Evolutionary conservation across 2,113 vertebrate species (phyloP).

Genomic region (Peromyscus leucopus): DNA sequence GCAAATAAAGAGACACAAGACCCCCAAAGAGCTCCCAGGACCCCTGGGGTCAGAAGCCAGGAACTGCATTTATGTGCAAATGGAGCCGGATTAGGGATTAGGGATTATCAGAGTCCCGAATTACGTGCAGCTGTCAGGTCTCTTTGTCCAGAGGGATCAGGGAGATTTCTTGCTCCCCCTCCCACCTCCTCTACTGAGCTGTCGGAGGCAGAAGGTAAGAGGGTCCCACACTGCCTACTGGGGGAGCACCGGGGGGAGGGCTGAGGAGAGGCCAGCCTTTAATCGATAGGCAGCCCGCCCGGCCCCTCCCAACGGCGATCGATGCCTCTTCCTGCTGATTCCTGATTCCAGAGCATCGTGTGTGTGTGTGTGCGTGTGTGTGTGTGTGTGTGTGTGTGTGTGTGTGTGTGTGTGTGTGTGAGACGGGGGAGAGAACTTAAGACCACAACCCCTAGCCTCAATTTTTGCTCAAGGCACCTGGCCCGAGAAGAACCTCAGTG

Average conservation of each 20-base stretch:
- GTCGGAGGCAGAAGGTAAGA: slow-evolving; percentile 89
- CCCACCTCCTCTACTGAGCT: slow-evolving; percentile 86
- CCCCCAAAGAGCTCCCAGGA: slow-evolving; percentile 76
- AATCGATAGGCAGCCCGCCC: slow-evolving; percentile 90
- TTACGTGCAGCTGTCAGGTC: slow-evolving; percentile 92
- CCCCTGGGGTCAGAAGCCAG: slow-evolving; percentile 90
- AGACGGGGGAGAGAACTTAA: not conserved
- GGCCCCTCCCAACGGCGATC: slow-evolving; percentile 90
- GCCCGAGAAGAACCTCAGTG: not conserved
- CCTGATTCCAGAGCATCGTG: slow-evolving; percentile 89
- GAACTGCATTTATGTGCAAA: slow-evolving; percentile 95
- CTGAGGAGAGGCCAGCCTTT: slow-evolving; percentile 65
- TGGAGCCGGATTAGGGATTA: slow-evolving; percentile 92
- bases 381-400: not conserved
- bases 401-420: too few relatives aligned
- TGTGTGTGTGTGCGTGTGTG: not conserved
- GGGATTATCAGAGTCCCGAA: slow-evolving; percentile 94
- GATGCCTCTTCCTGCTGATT: slow-evolving; percentile 92
- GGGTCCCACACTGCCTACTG: slow-evolving; percentile 74
- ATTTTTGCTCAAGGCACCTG: slow-evolving; percentile 53
- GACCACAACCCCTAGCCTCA: slow-evolving; percentile 40
- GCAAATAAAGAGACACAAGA: slow-evolving; percentile 67
- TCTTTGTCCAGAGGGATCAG: slow-evolving; percentile 92
- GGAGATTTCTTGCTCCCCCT: slow-evolving; percentile 75
- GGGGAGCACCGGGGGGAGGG: slow-evolving; percentile 39